A percentile compares a stretch with the other conserved stretches of the same genome.
phyloP scores from a whole-genome alignment of 1,140 invertebrate genomes.

The Myzus persicae region DNA sequence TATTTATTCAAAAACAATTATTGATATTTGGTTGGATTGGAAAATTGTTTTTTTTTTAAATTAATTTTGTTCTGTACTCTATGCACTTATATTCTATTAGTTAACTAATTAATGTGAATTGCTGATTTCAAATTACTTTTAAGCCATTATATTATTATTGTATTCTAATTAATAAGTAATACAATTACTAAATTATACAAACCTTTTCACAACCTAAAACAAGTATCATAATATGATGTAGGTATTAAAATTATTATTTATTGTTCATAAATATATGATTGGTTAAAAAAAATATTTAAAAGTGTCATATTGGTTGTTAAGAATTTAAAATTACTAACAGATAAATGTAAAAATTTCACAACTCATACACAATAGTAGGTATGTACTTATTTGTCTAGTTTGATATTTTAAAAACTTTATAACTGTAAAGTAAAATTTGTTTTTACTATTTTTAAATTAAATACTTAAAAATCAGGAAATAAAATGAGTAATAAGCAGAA shows the following conservation, averaged over 20 bases:
- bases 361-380: background rate
- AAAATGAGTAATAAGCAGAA: background rate
- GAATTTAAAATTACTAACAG: background rate
- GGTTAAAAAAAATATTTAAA: background rate
- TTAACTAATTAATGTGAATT: background rate
- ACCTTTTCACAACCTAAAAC: too few species aligned
- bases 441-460: background rate
- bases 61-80: background rate
- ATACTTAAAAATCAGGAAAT: background rate
- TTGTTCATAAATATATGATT: background rate
- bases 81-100: background rate
- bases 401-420: background rate
- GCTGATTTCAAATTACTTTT: background rate
- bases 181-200: background rate
- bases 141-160: background rate
- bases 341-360: background rate
- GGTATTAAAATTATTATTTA: background rate
- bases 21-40: background rate
- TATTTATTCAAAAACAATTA: background rate
- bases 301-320: background rate
- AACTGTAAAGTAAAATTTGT: background rate
- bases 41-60: background rate
- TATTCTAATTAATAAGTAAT: too few species aligned
- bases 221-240: too few species aligned
- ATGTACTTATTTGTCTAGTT: background rate